A percentile compares a stretch with the other conserved stretches of the same genome.
These are phyloP conservation scores for Ispidina lecontei DNA, from an alignment of 2,797 vertebrate species.

Conservation along the genomic window DNA sequence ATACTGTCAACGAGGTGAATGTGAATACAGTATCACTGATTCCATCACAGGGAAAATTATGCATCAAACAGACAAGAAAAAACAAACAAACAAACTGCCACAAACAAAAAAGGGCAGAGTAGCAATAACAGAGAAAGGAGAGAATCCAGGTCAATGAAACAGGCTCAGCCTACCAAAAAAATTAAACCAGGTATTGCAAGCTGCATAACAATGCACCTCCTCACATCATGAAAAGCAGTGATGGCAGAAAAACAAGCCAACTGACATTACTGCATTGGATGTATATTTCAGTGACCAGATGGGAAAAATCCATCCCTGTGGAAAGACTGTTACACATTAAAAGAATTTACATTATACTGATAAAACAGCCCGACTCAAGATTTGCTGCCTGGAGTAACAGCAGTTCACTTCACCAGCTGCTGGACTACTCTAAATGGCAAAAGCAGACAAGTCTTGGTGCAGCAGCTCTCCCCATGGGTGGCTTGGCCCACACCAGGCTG, in stretches of 20 bases:
- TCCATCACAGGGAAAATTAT: neutral
- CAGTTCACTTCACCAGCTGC: neutral
- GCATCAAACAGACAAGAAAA: neutral
- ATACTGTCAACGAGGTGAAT: neutral
- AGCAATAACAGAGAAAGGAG: neutral
- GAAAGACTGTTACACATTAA: neutral
- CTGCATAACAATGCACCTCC: neutral
- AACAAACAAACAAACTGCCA: neutral
- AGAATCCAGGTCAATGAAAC: neutral
- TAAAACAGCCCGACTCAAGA: neutral
- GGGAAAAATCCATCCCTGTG: neutral
- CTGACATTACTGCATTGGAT: neutral
- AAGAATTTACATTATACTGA: neutral
- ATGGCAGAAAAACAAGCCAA: neutral
- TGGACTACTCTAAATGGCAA: neutral
- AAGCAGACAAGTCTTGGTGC: neutral
- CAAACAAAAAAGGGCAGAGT: neutral
- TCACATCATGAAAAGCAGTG: neutral
- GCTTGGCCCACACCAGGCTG: neutral
- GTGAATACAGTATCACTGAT: neutral
- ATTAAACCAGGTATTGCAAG: neutral
- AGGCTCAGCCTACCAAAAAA: neutral
- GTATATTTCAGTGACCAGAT: neutral
- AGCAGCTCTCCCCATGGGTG: neutral
- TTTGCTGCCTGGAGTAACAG: neutral